These are phyloP conservation scores for human DNA, from an alignment of 2,113 vertebrate genomes.

Conservation along the genomic window GRCh38 chr4:131215501-131216000, in stretches of 20 bases:
- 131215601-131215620: neutral
- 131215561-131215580: neutral
- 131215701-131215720: neutral
- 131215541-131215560: neutral
- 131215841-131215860: neutral
- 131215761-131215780: neutral
- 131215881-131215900: constrained; percentile 10
- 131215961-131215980: neutral
- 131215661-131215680: neutral
- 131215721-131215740: neutral
- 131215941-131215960: neutral
- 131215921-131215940: neutral
- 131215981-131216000: constrained; percentile 45
- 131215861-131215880: neutral
- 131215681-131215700: neutral
- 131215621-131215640: neutral
- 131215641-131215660: neutral
- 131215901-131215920: constrained; percentile 57
- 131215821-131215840: neutral
- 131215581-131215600: neutral
- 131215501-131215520: neutral
- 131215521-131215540: neutral
- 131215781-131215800: neutral
- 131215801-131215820: neutral
- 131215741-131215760: no score